Evolutionary conservation across 2,888 invertebrate species (phyloP).

Genomic region (Peribatodes rhomboidaria): DNA sequence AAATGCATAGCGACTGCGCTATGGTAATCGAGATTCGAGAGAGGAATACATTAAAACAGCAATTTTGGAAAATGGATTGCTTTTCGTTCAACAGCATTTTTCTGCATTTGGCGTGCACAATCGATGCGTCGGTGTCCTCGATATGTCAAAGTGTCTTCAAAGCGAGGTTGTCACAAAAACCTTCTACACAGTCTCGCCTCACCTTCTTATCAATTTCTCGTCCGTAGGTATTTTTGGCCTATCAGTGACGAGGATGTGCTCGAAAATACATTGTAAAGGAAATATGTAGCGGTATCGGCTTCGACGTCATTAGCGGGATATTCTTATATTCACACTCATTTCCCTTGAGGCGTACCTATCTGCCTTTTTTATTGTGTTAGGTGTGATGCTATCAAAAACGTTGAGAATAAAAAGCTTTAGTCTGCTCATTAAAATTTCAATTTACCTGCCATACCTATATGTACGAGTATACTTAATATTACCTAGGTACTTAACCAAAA

Average conservation of each 20-base stretch:
- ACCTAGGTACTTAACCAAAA: too few relatives aligned
- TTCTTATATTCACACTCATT: slow-evolving; percentile 35
- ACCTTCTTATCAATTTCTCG: slow-evolving; percentile 20
- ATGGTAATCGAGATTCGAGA: slow-evolving; percentile 34
- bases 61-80: slow-evolving; percentile 21
- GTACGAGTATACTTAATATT: too few relatives aligned
- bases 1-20: slow-evolving; percentile 33
- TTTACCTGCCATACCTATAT: too few relatives aligned
- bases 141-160: slow-evolving; percentile 9
- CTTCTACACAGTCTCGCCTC: slow-evolving; percentile 7
- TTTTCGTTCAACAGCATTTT: slow-evolving; percentile 7
- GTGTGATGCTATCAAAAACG: slow-evolving; percentile 10
- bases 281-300: slow-evolving; percentile 33
- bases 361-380: slow-evolving; percentile 22
- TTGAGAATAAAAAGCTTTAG: background rate
- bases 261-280: slow-evolving; percentile 26
- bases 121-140: background rate
- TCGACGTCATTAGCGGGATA: slow-evolving; percentile 35
- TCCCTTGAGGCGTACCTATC: slow-evolving; percentile 22
- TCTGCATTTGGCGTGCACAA: slow-evolving; percentile 3
- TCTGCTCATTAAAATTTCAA: too few relatives aligned
- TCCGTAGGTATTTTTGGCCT: slow-evolving; percentile 19
- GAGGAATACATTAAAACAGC: slow-evolving; percentile 34
- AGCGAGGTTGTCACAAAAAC: slow-evolving; percentile 8
- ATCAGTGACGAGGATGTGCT: slow-evolving; percentile 31